Percentiles rank a stretch among this genome's conserved stretches.
Conservation (phyloP, 2,113 vertebrate genomes). For the Fregetta grallaria region DNA sequence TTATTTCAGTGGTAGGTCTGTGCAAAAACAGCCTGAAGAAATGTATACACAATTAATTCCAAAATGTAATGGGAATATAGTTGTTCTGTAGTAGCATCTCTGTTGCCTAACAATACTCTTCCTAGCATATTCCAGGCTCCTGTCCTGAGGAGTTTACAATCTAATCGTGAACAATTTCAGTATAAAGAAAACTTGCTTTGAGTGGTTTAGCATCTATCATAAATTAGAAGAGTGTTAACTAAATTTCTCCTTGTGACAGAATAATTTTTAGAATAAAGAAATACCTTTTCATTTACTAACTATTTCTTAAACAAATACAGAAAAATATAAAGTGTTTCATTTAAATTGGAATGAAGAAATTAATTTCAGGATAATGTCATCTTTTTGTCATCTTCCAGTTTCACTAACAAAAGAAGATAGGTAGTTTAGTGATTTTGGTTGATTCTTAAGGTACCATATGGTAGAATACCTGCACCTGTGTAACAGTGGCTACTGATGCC, state of each 20-base stretch:
- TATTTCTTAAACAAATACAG: not conserved
- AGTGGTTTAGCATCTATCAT: not conserved
- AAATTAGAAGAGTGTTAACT: not conserved
- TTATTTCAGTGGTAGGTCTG: not conserved
- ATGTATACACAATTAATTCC: not conserved
- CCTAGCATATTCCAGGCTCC: not conserved
- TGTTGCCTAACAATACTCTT: not conserved
- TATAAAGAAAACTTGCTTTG: not conserved
- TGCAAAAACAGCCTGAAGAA: not conserved
- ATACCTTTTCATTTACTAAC: not conserved
- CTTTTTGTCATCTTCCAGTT: not conserved
- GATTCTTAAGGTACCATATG: not conserved
- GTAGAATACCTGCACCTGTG: not conserved
- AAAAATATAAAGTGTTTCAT: not conserved
- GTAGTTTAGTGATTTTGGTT: not conserved
- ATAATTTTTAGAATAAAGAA: not conserved
- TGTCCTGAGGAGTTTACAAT: not conserved
- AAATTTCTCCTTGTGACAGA: not conserved
- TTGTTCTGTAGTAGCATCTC: not conserved
- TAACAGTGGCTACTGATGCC: not conserved
- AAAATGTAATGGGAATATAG: not conserved
- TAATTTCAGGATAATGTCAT: not conserved
- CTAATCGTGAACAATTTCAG: not conserved
- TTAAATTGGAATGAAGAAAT: not conserved
- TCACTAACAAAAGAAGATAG: not conserved